These are phyloP conservation scores for Trissonchulus sp. DNA, from an alignment of 2,888 invertebrate genomes.

Conservation along the genomic window DNA sequence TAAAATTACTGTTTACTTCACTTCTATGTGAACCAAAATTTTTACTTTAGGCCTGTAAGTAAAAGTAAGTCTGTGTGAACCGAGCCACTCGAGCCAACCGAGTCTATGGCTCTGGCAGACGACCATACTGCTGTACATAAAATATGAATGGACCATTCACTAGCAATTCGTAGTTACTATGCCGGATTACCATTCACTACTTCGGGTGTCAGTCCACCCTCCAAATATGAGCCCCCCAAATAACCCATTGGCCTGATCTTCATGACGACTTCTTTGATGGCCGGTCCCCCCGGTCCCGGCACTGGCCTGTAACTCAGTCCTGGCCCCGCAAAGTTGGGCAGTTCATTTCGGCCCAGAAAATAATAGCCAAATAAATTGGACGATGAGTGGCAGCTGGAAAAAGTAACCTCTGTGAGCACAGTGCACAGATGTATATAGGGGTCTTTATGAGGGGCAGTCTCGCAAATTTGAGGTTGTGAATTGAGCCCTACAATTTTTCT, in stretches of 20 bases:
- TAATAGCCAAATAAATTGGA: slow-evolving; percentile 33
- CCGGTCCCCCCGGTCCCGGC: slow-evolving; percentile 34
- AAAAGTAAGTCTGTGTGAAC: too few relatives aligned
- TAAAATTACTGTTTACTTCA: too few relatives aligned
- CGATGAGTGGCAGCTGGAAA: slow-evolving; percentile 32
- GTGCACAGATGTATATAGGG: too few relatives aligned
- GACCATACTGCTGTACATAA: too few relatives aligned
- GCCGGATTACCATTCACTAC: not conserved
- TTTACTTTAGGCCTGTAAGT: too few relatives aligned
- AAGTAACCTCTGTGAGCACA: not conserved
- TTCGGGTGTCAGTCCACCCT: not conserved
- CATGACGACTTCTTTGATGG: slow-evolving; percentile 28
- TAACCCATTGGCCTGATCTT: slow-evolving; percentile 33
- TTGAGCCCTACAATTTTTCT: too few relatives aligned
- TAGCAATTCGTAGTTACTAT: too few relatives aligned
- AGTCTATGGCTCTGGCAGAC: too few relatives aligned
- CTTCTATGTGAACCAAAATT: too few relatives aligned
- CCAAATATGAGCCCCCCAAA: slow-evolving; percentile 29
- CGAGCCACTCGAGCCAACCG: too few relatives aligned
- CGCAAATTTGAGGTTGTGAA: too few relatives aligned
- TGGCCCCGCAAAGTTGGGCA: slow-evolving; percentile 34
- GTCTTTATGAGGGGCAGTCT: not conserved
- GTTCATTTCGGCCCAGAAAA: slow-evolving; percentile 33
- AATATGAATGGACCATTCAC: too few relatives aligned
- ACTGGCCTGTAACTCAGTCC: slow-evolving; percentile 34